Conservation (phyloP, 1,140 invertebrate genomes). For the Triops cancriformis region DNA sequence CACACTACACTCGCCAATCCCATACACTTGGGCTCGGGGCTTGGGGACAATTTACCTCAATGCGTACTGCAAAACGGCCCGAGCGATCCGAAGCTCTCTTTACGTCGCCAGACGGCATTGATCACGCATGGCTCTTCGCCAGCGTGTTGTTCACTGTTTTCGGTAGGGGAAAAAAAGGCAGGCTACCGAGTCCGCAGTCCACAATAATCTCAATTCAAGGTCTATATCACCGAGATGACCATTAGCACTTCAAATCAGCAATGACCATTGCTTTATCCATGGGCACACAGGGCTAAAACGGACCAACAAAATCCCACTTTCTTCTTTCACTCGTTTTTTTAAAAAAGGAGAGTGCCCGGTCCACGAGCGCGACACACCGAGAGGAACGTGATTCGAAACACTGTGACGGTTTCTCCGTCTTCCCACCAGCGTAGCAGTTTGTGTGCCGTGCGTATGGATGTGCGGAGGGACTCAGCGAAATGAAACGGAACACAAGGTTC, state of each 20-base stretch:
- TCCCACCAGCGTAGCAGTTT: background rate
- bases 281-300: too few species aligned
- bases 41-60: too few species aligned
- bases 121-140: background rate
- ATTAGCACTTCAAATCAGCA: too few species aligned
- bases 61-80: too few species aligned
- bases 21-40: background rate
- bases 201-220: too few species aligned
- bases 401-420: background rate
- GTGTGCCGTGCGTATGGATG: slow-evolving; percentile 2
- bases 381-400: background rate
- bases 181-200: too few species aligned
- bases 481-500: background rate
- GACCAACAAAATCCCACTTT: background rate
- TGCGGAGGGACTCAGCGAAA: slow-evolving; percentile 3
- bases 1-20: background rate
- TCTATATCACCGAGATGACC: too few species aligned
- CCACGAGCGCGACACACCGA: background rate
- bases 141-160: too few species aligned
- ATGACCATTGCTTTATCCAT: too few species aligned
- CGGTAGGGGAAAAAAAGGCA: too few species aligned
- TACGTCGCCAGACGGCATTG: background rate
- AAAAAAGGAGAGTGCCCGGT: background rate
- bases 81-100: too few species aligned
- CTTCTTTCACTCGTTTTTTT: background rate